Evolutionary conservation across 2,888 invertebrate genomes (phyloP), one percentile per base, ranked within the genome.

Genomic region (Beris chalybata): DNA sequence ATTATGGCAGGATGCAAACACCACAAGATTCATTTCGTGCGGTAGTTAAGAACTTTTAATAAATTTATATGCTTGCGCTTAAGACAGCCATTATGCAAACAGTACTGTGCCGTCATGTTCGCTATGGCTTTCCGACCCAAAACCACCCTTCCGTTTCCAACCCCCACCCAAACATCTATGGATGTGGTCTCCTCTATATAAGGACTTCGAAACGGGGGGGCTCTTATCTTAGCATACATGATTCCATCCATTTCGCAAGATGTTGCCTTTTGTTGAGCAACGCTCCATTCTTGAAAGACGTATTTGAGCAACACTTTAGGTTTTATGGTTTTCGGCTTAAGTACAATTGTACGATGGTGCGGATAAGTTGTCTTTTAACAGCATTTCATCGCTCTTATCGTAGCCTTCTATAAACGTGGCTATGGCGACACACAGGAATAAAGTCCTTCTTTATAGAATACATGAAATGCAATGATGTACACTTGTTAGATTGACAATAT

Each of bases 41-140:
- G 52, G 54, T 53, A 64, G 64, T 64, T 64, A 64, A 64, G 64
- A 64, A 64, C 64, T 64, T 64, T 64, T 64, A 64, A 64, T 64
- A 64, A 64, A 64, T 64, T 64, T 54, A 64, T 54, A 64, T 54
- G 64, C 64, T 64, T 55, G 32, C 13, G 47, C 38, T 64, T 64
- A 64, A 64, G 64, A 32, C 44, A 64, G 30, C 52, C 64, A 64
- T 64, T 54, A 54, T 54, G 64, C 64, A 64, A 64, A 64, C 64
- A 45, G 44, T 7, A 54, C 38, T 48, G 54, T 52, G 61, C 38
- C 61, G 15, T 13, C 50, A 50, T 52, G 43, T 50, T 50, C 22
- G 61, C n/a, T 22, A 38, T 29, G 12, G 11, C n/a, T n/a, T n/a
- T 2, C n/a, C n/a, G 44, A n/a, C 11, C n/a, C 44, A 12, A 11